Base-by-base conservation (phyloP, 2,888 invertebrate species). In the Eumacrocentrus americanus region DNA sequence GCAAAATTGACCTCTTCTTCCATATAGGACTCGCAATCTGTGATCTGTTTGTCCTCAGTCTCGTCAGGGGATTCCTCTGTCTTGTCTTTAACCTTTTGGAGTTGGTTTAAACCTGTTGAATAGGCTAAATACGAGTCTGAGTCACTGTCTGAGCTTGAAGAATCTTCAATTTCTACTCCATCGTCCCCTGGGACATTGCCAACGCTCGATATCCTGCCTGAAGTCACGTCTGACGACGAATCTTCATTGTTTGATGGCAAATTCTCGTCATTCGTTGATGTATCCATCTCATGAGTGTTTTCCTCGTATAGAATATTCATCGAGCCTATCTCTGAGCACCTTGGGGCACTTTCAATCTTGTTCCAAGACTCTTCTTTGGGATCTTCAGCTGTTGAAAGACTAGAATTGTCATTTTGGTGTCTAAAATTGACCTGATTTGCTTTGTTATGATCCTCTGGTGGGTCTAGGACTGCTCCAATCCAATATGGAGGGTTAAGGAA, bases 81-180 rank as follows among this genome's bases (percentile, higher is more conserved):
- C 6, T 50, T 22, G n/a, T 60, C 42, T 2, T 50, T 11, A 46
- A 29, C 0, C 23, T 50, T 44, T 11, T 48, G n/a, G 42, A 14
- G 14, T 40, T 68, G 65, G 60, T 75, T 76, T 7, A 73, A 44
- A 0, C 73, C 74, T 0, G 76, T 76, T 1, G 78, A 76, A 55
- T 78, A 78, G 0, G 72, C 77, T 6, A 76, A 38, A 52, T 77
- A 79, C 1, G 75, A 78, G 7, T 78, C 73, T 35, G 76, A 76
- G 37, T 73, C 73, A 34, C 61, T 63, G 3, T 68, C 67, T 4
- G 67, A 64, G 18, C 16, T 44, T 6, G 55, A 55, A 22, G 54
- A 29, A n/a, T 51, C 38, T 12, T 59, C 60, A 37, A 42, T 58
- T n/a, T 62, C 61, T 23, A 42, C 54, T 16, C 58, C 61, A 2